phyloP scores from a whole-genome alignment of 2,113 vertebrate genomes.

The Myotis lucifugus region DNA sequence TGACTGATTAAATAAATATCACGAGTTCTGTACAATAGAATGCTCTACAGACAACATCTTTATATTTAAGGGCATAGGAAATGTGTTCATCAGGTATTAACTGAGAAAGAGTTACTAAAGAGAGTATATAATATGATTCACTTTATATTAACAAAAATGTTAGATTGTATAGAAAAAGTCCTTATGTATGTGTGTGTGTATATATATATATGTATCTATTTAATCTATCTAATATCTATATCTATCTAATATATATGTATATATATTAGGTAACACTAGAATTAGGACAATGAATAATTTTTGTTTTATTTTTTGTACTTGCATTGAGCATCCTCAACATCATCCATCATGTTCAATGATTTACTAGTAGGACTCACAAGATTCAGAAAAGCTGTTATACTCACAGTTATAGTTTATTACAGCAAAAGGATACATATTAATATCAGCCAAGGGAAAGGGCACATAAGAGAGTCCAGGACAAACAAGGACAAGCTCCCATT shows the following conservation, averaged over 20 bases:
- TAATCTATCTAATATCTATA: too few relatives aligned
- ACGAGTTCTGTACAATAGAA: neutral
- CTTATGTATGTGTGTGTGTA: neutral
- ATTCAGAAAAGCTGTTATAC: neutral
- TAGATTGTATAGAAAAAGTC: neutral
- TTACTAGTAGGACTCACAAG: neutral
- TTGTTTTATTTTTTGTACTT: slow-evolving; percentile 35
- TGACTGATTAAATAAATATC: neutral
- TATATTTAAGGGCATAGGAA: neutral
- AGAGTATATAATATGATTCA: neutral
- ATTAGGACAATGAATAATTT: neutral
- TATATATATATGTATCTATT: too few relatives aligned
- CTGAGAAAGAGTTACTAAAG: neutral
- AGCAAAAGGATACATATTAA: neutral
- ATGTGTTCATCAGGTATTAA: neutral
- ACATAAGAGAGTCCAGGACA: neutral
- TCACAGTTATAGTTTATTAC: neutral
- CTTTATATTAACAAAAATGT: neutral
- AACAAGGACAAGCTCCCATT: neutral
- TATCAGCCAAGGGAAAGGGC: neutral
- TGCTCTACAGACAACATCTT: neutral
- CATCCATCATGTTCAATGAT: neutral
- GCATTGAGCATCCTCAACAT: neutral
- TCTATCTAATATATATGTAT: neutral
- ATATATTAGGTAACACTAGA: neutral